These are phyloP conservation scores for Trichogramma pretiosum DNA, from an alignment of 1,140 invertebrate species.

Conservation along the genomic window DNA sequence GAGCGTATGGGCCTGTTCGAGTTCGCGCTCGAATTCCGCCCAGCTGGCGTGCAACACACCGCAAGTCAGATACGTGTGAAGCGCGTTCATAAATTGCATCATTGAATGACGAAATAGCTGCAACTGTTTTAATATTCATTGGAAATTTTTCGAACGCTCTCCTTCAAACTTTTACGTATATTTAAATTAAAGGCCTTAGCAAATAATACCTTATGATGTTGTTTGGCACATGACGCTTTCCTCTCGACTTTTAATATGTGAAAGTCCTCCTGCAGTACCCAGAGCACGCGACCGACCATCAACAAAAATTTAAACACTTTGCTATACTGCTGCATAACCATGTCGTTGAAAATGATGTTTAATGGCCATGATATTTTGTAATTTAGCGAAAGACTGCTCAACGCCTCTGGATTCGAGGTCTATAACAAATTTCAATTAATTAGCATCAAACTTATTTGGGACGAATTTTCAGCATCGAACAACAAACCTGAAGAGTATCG, in stretches of 20 bases:
- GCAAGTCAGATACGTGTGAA: slow-evolving; percentile 64
- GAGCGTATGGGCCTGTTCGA: slow-evolving; percentile 52
- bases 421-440: slow-evolving; percentile 17
- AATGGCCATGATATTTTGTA: slow-evolving; percentile 66
- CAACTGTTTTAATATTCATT: too few species aligned
- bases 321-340: slow-evolving; percentile 57
- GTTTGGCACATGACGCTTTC: slow-evolving; percentile 27
- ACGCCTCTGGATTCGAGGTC: slow-evolving; percentile 50
- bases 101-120: slow-evolving; percentile 63
- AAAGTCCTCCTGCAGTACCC: slow-evolving; percentile 61
- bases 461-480: background rate
- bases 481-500: slow-evolving; percentile 28
- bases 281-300: slow-evolving; percentile 63
- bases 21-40: slow-evolving; percentile 58
- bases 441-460: background rate
- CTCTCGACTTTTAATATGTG: slow-evolving; percentile 37
- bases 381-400: slow-evolving; percentile 57
- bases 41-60: slow-evolving; percentile 62
- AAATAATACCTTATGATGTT: slow-evolving; percentile 38
- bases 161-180: too few species aligned
- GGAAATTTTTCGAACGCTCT: too few species aligned
- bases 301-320: slow-evolving; percentile 66
- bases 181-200: too few species aligned
- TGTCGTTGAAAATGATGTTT: slow-evolving; percentile 64
- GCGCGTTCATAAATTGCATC: slow-evolving; percentile 60